Evolutionary conservation across 2,113 vertebrate genomes (phyloP).

Genomic region (Plecotus auritus): DNA sequence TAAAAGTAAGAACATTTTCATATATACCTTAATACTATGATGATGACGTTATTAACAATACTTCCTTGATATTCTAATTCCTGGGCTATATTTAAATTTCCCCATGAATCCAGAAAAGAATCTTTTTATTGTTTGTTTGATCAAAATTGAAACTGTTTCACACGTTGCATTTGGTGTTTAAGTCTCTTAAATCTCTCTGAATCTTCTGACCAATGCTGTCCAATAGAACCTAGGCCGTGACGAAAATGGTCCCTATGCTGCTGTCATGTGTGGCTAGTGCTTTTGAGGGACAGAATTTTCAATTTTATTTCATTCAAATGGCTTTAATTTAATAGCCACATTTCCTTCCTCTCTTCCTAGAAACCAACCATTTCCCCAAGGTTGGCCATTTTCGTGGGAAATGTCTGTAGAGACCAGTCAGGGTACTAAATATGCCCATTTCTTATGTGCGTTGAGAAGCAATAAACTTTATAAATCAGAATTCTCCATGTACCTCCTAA

Average conservation of each 20-base stretch:
- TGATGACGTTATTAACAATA: neutral
- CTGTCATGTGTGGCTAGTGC: neutral
- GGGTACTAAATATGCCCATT: neutral
- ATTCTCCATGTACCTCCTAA: neutral
- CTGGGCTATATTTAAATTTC: neutral
- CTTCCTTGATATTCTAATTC: slow-evolving; percentile 10
- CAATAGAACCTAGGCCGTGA: neutral
- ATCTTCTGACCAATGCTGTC: neutral
- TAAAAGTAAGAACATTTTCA: neutral
- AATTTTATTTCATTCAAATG: neutral
- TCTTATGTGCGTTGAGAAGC: neutral
- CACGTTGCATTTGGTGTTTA: neutral
- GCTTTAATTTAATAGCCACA: neutral
- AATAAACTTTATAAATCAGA: neutral
- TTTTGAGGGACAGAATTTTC: neutral
- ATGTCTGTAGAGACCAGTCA: neutral
- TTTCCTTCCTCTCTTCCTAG: neutral
- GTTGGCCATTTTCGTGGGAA: neutral
- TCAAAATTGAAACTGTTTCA: neutral
- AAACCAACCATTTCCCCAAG: neutral
- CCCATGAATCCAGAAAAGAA: neutral
- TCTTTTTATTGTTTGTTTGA: neutral
- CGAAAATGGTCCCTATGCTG: neutral
- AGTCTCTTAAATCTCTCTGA: neutral
- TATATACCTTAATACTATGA: neutral